phyloP scores from a whole-genome alignment of 2,888 invertebrate species.

The Malacosoma neustria region DNA sequence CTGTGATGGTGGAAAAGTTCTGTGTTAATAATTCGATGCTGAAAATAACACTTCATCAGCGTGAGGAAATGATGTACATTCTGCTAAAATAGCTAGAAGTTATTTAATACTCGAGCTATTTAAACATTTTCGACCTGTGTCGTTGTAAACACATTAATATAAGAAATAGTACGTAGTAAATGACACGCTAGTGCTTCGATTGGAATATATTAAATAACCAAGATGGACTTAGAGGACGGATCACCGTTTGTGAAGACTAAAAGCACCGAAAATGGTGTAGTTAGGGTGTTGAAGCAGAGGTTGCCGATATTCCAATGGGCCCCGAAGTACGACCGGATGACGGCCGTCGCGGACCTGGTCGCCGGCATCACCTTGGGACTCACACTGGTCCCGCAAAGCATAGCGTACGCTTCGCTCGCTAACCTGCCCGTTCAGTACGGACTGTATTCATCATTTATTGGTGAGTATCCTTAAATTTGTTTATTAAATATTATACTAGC shows the following conservation, averaged over 20 bases:
- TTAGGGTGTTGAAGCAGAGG: slow-evolving; percentile 25
- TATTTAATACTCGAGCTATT: too few relatives aligned
- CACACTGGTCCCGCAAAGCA: slow-evolving; percentile 94
- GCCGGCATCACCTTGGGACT: slow-evolving; percentile 93
- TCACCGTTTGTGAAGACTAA: slow-evolving; percentile 12
- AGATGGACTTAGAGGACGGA: slow-evolving; percentile 28
- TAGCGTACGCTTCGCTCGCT: slow-evolving; percentile 92
- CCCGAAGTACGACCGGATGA: slow-evolving; percentile 78
- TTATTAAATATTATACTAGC: too few relatives aligned
- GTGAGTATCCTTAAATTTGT: slow-evolving; percentile 42
- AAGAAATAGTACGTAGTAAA: too few relatives aligned
- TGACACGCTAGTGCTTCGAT: too few relatives aligned
- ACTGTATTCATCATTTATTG: slow-evolving; percentile 92
- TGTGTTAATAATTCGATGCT: too few relatives aligned
- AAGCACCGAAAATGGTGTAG: slow-evolving; percentile 18
- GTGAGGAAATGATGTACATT: too few relatives aligned
- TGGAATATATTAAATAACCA: too few relatives aligned
- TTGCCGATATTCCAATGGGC: slow-evolving; percentile 79
- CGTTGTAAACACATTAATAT: too few relatives aligned
- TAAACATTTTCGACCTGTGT: too few relatives aligned
- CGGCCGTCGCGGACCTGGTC: slow-evolving; percentile 85
- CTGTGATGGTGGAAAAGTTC: too few relatives aligned
- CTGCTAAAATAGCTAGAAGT: too few relatives aligned
- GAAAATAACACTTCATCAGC: too few relatives aligned
- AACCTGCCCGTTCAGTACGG: slow-evolving; percentile 92